These are phyloP conservation scores for Thelaira solivaga DNA, from an alignment of 2,888 invertebrate genomes.

Conservation along the genomic window DNA sequence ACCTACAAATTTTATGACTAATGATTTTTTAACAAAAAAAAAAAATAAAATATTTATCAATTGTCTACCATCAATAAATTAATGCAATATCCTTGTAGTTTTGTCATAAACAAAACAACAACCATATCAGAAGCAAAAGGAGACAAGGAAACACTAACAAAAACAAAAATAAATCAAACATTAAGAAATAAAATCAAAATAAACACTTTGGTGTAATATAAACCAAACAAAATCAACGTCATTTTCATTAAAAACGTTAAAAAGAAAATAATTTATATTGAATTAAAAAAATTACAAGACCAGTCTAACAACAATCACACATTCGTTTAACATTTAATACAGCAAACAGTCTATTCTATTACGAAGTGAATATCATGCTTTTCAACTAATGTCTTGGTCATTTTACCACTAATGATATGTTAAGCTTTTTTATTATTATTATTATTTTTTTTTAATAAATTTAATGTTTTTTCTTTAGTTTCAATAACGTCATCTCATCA, in stretches of 20 bases:
- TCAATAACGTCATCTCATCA: background rate
- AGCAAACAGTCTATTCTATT: background rate
- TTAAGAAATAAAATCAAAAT: constrained; percentile 26
- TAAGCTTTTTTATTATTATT: constrained; percentile 16
- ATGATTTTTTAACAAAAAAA: constrained; percentile 71
- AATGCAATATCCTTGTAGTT: constrained; percentile 68
- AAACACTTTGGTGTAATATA: constrained; percentile 20
- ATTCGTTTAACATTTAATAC: background rate
- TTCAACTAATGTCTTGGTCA: constrained; percentile 36
- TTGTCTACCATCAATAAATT: constrained; percentile 75
- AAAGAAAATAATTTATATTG: constrained; percentile 29
- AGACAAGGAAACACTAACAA: constrained; percentile 11
- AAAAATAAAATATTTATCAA: constrained; percentile 72
- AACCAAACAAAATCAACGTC: constrained; percentile 1
- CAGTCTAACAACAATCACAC: background rate
- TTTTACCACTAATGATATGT: constrained; percentile 54
- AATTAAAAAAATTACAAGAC: constrained; percentile 4
- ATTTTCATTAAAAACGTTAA: constrained; percentile 12
- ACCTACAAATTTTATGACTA: constrained; percentile 69
- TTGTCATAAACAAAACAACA: constrained; percentile 5
- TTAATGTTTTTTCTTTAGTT: background rate
- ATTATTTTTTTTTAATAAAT: background rate
- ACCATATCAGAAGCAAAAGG: background rate
- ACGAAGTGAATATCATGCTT: background rate
- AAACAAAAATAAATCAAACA: constrained; percentile 54